Evolutionary conservation across 2,888 invertebrate species (phyloP).

Genomic region (Lepidochitona cinerea): DNA sequence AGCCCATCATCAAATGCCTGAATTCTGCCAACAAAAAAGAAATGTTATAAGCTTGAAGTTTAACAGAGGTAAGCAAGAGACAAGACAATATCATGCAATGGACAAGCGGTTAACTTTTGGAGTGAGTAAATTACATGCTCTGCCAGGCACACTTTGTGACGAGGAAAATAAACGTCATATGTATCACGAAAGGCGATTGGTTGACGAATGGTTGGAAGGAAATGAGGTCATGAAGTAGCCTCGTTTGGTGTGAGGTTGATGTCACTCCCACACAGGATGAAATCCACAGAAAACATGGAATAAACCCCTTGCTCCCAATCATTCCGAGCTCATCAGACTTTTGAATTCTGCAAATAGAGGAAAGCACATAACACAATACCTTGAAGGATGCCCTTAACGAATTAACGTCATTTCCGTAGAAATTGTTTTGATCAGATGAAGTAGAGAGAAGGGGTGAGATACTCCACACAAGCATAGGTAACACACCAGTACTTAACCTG

Average conservation of each 20-base stretch:
- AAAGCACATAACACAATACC: too few relatives aligned
- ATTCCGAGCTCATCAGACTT: conserved; percentile 8
- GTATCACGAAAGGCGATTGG: neutral
- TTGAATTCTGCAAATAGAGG: conserved; percentile 3
- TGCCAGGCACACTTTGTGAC: too few relatives aligned
- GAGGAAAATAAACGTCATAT: neutral
- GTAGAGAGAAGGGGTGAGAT: too few relatives aligned
- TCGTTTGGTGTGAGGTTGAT: neutral
- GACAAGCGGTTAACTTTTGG: neutral
- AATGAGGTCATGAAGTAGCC: neutral
- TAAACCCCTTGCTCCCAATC: neutral
- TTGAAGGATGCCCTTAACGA: too few relatives aligned
- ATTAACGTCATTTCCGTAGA: too few relatives aligned
- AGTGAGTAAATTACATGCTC: too few relatives aligned
- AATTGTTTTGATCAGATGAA: too few relatives aligned
- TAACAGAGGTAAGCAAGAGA: neutral
- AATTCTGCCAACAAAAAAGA: conserved; percentile 7
- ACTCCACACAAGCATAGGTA: too few relatives aligned
- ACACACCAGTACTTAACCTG: too few relatives aligned
- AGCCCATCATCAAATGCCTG: neutral
- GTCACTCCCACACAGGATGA: neutral
- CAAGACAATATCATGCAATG: neutral
- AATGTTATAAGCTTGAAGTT: neutral
- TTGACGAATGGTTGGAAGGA: conserved; percentile 1
- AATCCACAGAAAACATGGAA: neutral